A percentile compares a stretch with the other conserved stretches of the same genome.
These are phyloP conservation scores for Chloroclystis v-ata DNA, from an alignment of 2,888 invertebrate genomes.

Conservation along the genomic window DNA sequence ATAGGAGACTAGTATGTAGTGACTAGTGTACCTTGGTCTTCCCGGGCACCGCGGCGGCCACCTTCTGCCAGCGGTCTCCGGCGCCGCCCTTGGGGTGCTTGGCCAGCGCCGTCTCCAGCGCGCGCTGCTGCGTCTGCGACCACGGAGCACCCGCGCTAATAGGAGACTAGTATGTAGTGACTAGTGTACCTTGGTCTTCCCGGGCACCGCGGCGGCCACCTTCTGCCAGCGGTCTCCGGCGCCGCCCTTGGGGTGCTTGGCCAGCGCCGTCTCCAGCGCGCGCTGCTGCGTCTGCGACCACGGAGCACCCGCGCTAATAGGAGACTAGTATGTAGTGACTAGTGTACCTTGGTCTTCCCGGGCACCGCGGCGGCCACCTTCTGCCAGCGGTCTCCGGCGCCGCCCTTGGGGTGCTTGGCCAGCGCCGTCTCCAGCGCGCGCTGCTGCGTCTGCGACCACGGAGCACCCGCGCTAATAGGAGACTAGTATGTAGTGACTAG, in stretches of 20 bases:
- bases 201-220: constrained; percentile 90
- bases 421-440: constrained; percentile 91
- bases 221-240: constrained; percentile 93
- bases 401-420: constrained; percentile 88
- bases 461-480: no score
- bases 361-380: constrained; percentile 92
- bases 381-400: constrained; percentile 91
- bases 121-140: constrained; percentile 92
- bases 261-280: constrained; percentile 90
- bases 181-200: constrained; percentile 87
- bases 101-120: constrained; percentile 90
- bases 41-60: constrained; percentile 89
- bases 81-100: constrained; percentile 89
- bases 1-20: no score
- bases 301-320: no score
- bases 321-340: no score
- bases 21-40: constrained; percentile 88
- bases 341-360: constrained; percentile 88
- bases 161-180: no score
- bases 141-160: no score
- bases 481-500: no score
- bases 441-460: constrained; percentile 94
- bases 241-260: constrained; percentile 88
- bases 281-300: constrained; percentile 95
- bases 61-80: constrained; percentile 93